Percentiles rank a stretch among this genome's conserved stretches.
Conservation (phyloP, 2,888 invertebrate species). For the Stomorhina lunata region DNA sequence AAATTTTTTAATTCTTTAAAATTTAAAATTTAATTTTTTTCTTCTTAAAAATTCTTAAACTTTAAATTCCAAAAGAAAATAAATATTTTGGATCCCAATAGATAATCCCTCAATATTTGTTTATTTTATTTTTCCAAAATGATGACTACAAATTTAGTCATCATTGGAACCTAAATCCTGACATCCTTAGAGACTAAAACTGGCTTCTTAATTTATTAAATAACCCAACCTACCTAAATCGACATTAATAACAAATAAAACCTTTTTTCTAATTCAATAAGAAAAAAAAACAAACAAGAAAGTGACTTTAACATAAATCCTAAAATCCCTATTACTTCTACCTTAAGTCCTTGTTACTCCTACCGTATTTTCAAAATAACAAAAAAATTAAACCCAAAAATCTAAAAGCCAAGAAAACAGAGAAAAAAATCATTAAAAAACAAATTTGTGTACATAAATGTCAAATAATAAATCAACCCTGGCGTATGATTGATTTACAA, state of each 20-base stretch:
- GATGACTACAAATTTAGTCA: background rate
- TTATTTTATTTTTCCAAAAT: background rate
- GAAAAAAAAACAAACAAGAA: background rate
- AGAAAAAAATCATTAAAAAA: background rate
- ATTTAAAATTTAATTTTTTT: too few species aligned
- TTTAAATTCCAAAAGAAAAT: too few species aligned
- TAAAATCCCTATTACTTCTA: background rate
- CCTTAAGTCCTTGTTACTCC: too few species aligned
- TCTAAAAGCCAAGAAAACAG: background rate
- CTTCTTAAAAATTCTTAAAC: too few species aligned
- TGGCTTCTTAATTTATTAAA: background rate
- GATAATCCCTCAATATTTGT: constrained; percentile 1
- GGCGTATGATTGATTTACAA: constrained; percentile 57
- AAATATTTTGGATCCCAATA: too few species aligned
- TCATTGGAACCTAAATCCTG: background rate
- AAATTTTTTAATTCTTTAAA: too few species aligned
- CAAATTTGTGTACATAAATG: constrained; percentile 7
- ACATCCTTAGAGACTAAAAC: background rate
- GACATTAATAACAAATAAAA: background rate
- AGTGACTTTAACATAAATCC: background rate
- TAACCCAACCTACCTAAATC: background rate
- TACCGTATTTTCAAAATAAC: too few species aligned
- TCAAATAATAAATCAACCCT: constrained; percentile 30
- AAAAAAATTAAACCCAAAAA: too few species aligned
- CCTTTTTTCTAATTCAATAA: background rate